Evolutionary conservation across 1,140 invertebrate genomes (phyloP).

Genomic region (Bradysia coprophila): DNA sequence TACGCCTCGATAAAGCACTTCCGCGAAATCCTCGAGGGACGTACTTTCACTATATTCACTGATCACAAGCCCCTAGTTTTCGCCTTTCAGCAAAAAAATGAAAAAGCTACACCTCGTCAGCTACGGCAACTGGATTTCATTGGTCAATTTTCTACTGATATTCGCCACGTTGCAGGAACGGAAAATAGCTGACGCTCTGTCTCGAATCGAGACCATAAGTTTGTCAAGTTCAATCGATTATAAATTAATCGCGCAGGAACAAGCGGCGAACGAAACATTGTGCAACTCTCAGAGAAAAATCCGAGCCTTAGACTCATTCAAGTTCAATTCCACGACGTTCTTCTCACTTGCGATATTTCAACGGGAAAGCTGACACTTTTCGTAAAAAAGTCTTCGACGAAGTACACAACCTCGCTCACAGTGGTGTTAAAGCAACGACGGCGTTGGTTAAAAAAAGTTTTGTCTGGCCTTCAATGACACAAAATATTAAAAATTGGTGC

Average conservation of each 20-base stretch:
- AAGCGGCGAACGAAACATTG: no score
- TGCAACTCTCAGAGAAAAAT: no score
- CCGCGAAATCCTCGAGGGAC: background rate
- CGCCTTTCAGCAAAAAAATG: background rate
- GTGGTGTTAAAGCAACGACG: no score
- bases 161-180: background rate
- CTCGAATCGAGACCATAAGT: background rate
- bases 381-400: no score
- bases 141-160: background rate
- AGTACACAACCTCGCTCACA: no score
- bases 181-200: background rate
- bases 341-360: no score
- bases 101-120: background rate
- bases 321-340: no score
- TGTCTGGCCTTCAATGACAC: constrained; percentile 1
- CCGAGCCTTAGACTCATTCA: no score
- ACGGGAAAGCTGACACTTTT: no score
- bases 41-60: background rate
- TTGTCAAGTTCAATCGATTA: background rate
- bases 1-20: background rate
- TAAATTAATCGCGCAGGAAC: background rate
- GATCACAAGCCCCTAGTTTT: background rate
- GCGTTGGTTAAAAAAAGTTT: no score
- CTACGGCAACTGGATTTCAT: background rate
- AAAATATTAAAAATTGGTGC: constrained; percentile 10